phyloP scores from a whole-genome alignment of 2,113 vertebrate genomes.

The Ibidorhyncha struthersii region DNA sequence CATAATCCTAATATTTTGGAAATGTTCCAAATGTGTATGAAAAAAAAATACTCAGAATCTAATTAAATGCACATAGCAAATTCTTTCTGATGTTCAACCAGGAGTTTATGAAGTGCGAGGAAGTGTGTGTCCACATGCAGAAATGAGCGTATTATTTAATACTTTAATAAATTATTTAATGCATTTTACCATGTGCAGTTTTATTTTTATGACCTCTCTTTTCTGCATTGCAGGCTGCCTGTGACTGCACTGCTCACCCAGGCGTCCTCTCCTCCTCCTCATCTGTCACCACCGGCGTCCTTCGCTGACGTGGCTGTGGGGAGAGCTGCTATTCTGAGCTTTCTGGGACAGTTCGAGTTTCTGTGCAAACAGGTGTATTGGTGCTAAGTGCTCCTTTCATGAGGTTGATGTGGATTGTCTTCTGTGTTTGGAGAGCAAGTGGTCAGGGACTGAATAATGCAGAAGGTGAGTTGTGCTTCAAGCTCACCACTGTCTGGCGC shows the following conservation, averaged over 20 bases:
- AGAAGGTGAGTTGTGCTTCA: neutral
- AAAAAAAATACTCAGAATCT: neutral
- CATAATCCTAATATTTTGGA: neutral
- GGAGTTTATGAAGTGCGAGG: neutral
- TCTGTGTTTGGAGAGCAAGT: neutral
- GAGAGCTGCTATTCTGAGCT: neutral
- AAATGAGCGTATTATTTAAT: neutral
- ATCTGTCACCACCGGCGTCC: accelerated
- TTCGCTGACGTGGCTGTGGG: neutral
- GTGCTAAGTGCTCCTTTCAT: neutral
- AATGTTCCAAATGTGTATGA: neutral
- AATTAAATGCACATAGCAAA: constrained; percentile 8
- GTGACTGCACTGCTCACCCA: neutral
- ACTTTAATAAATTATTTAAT: neutral
- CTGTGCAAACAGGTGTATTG: neutral
- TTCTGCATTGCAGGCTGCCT: neutral
- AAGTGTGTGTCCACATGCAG: neutral
- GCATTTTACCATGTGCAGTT: neutral
- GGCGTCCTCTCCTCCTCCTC: neutral
- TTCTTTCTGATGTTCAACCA: constrained; percentile 10
- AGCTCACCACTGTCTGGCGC: neutral
- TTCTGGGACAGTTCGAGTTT: neutral
- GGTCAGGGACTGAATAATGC: neutral
- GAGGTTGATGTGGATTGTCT: neutral
- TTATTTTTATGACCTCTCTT: neutral